These are phyloP conservation scores for Temnopleurus reevesii DNA, from an alignment of 53 echinoderm and acorn worm species.

Conservation along the genomic window DNA sequence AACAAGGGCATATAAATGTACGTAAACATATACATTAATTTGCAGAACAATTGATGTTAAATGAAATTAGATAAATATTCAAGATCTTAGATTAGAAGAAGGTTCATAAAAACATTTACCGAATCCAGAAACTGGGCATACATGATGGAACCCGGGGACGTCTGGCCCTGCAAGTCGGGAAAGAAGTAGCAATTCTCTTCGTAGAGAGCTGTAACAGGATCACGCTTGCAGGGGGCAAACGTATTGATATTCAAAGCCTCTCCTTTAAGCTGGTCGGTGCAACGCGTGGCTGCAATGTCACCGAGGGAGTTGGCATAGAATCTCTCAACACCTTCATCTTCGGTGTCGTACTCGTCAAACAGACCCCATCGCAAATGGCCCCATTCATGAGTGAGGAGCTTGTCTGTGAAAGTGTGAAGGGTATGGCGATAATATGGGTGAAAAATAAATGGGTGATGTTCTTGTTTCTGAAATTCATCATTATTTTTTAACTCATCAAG, in stretches of 20 bases:
- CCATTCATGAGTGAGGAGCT: slow-evolving; percentile 81
- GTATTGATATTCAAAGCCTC: slow-evolving; percentile 44
- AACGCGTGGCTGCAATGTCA: slow-evolving; percentile 41
- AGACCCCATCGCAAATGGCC: slow-evolving; percentile 87
- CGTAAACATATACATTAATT: no score
- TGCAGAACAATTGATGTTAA: no score
- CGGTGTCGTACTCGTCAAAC: slow-evolving; percentile 78
- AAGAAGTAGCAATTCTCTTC: slow-evolving; percentile 46
- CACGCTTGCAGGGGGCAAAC: slow-evolving; percentile 42
- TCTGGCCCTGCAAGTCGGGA: slow-evolving; percentile 41
- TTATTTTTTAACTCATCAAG: no score
- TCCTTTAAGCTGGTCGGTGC: background rate
- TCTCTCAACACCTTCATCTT: background rate
- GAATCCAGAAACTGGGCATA: slow-evolving; percentile 47
- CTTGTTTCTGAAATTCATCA: no score
- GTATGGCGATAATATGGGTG: no score
- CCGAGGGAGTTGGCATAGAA: slow-evolving; percentile 52
- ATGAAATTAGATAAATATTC: no score
- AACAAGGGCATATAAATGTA: no score
- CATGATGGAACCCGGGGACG: slow-evolving; percentile 41
- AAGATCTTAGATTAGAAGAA: no score
- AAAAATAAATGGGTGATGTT: no score
- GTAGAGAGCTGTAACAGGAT: slow-evolving; percentile 22
- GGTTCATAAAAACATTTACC: background rate
- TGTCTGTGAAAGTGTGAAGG: slow-evolving; percentile 66